Evolutionary conservation across 2,797 vertebrate species (phyloP).

Genomic region (Malacoctenus gilli): DNA sequence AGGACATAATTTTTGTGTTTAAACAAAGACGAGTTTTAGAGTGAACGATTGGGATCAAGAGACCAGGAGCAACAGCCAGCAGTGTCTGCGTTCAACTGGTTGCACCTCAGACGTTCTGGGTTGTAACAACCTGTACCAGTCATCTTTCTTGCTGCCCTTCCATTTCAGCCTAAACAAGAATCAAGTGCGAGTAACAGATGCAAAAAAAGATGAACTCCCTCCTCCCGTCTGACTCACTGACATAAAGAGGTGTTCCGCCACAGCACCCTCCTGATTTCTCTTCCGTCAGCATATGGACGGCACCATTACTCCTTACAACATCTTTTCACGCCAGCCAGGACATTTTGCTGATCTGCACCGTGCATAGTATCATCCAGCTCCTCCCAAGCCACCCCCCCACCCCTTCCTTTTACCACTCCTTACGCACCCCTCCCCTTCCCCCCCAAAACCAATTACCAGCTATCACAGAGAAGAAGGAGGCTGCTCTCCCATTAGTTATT

Average conservation of each 20-base stretch:
- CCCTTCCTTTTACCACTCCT: background rate
- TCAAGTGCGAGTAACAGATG: too few species aligned
- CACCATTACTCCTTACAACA: slow-evolving; percentile 73
- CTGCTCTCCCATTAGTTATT: slow-evolving; percentile 70
- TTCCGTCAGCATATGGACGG: slow-evolving; percentile 70
- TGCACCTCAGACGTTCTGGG: too few species aligned
- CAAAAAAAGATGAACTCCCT: too few species aligned
- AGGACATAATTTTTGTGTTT: too few species aligned
- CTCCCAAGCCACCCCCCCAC: background rate
- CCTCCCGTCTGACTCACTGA: slow-evolving; percentile 20
- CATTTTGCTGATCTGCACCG: slow-evolving; percentile 67
- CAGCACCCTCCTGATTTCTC: slow-evolving; percentile 52
- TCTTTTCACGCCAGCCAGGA: slow-evolving; percentile 56
- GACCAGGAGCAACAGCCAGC: too few species aligned
- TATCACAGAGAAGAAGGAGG: slow-evolving; percentile 63
- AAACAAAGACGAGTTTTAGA: too few species aligned
- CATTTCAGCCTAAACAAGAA: too few species aligned
- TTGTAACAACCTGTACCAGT: too few species aligned
- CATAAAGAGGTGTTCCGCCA: slow-evolving; percentile 51
- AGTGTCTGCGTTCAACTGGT: too few species aligned
- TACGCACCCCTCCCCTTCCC: rapidly evolving
- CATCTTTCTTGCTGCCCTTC: too few species aligned
- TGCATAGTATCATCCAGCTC: slow-evolving; percentile 38
- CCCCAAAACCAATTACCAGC: slow-evolving; percentile 70
- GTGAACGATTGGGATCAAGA: too few species aligned